phyloP scores from a whole-genome alignment of 2,113 vertebrate genomes.

The Apus apus region DNA sequence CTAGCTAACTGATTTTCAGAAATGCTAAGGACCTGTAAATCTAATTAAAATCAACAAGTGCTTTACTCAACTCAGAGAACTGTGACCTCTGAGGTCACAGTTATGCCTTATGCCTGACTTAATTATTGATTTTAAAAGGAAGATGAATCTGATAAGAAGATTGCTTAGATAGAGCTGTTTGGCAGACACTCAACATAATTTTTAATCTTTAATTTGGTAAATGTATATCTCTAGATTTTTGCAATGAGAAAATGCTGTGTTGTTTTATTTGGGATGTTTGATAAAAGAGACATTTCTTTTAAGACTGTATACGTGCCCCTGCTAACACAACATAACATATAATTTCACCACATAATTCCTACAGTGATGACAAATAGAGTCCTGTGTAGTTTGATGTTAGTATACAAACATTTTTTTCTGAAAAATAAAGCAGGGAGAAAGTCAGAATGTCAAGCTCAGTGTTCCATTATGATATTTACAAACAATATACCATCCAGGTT shows the following conservation, averaged over 20 bases:
- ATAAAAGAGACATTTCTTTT: background rate
- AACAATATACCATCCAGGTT: background rate
- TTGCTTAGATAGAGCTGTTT: background rate
- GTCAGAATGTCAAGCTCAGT: background rate
- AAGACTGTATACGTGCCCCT: background rate
- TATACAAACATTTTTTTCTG: background rate
- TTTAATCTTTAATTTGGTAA: background rate
- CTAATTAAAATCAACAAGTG: background rate
- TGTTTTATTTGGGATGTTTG: background rate
- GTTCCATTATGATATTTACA: background rate
- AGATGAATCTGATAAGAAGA: background rate
- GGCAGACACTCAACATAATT: background rate
- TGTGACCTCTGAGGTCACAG: background rate
- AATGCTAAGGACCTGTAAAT: background rate
- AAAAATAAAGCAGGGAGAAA: background rate
- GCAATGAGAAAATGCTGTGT: background rate
- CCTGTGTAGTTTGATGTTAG: background rate
- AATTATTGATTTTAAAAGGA: background rate
- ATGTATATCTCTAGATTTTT: background rate
- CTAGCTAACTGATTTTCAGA: background rate
- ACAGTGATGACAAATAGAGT: background rate
- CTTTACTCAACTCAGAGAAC: background rate
- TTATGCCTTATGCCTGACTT: background rate
- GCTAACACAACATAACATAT: background rate
- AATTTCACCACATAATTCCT: background rate